A percentile compares a stretch with the other conserved stretches of the same genome.
These are phyloP conservation scores for Parapsyche elsis DNA, from an alignment of 1,140 invertebrate species.

Conservation along the genomic window DNA sequence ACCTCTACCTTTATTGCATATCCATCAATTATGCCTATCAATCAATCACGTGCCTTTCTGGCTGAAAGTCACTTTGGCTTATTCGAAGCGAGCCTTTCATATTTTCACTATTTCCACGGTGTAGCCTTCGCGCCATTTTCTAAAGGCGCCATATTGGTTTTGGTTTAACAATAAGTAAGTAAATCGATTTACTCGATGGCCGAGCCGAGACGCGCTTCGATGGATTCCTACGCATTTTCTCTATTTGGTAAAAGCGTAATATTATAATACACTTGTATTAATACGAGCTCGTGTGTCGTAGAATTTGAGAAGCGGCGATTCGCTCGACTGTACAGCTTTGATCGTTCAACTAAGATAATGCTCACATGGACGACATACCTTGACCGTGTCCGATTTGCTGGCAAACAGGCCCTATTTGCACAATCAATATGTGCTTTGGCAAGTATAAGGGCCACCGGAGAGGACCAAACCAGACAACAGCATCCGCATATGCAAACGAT, in stretches of 20 bases:
- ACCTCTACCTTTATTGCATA: not conserved
- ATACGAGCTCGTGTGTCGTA: too few species aligned
- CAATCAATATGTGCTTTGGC: not conserved
- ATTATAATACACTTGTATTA: too few species aligned
- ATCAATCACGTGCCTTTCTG: not conserved
- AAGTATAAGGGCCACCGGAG: too few species aligned
- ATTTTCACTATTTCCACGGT: not conserved
- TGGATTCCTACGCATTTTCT: too few species aligned
- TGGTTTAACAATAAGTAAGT: too few species aligned
- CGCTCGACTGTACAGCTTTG: not conserved
- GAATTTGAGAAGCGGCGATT: not conserved
- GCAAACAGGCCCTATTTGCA: slow-evolving; percentile 1
- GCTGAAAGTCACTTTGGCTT: not conserved
- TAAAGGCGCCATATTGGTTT: not conserved
- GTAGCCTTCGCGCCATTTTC: not conserved
- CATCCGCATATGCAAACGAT: too few species aligned
- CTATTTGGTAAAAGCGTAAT: too few species aligned
- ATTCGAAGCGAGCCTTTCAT: not conserved
- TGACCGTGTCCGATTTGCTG: slow-evolving; percentile 8
- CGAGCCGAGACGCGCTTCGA: not conserved
- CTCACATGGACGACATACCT: not conserved
- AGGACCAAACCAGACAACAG: too few species aligned
- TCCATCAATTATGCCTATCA: not conserved
- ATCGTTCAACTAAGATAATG: not conserved
- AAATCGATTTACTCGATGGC: too few species aligned